phyloP scores from a whole-genome alignment of 2,113 vertebrate genomes.

The Python bivittatus region DNA sequence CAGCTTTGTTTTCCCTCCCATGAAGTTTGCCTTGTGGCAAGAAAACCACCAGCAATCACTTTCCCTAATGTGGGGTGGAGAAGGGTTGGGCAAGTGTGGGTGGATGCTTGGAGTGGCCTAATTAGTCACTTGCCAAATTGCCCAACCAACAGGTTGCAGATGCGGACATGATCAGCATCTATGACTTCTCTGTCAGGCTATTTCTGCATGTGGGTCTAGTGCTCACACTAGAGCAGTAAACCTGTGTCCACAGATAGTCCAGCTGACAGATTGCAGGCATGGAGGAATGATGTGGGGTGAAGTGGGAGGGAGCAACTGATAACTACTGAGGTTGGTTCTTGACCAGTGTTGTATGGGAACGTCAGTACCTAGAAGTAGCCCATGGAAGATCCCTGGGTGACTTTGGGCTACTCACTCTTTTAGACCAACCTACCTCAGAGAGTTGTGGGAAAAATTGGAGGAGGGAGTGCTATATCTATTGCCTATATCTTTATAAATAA shows the following conservation, averaged over 20 bases:
- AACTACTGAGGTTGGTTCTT: neutral
- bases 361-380: neutral
- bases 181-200: neutral
- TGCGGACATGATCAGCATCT: neutral
- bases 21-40: neutral
- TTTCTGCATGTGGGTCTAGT: neutral
- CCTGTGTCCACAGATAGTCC: neutral
- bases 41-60: neutral
- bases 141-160: neutral
- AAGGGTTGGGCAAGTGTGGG: neutral
- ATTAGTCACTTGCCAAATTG: neutral
- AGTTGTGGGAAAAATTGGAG: neutral
- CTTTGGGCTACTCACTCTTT: neutral
- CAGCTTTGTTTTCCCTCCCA: neutral
- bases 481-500: neutral
- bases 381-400: neutral
- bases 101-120: neutral
- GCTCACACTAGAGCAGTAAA: neutral
- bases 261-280: neutral
- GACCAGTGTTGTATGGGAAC: neutral
- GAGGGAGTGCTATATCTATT: neutral
- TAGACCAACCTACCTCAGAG: neutral
- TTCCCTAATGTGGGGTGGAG: neutral
- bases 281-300: neutral
- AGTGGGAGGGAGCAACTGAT: neutral